Evolutionary conservation across 2,113 vertebrate species (phyloP).

Genomic region (Tinamus guttatus): DNA sequence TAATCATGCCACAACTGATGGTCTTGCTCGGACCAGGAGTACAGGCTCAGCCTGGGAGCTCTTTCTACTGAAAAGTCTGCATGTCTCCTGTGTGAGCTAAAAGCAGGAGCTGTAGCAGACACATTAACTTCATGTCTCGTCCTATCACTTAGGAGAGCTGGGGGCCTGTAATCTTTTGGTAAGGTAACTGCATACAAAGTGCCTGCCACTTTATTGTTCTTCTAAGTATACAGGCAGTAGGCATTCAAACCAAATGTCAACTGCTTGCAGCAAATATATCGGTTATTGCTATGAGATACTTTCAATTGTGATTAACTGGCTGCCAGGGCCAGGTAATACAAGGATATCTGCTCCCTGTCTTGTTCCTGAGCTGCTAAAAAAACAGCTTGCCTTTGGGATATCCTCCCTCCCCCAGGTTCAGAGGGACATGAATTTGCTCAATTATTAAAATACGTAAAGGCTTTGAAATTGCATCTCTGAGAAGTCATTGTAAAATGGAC

Average conservation of each 20-base stretch:
- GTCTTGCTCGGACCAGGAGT: not conserved
- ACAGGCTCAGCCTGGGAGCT: not conserved
- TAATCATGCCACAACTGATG: not conserved
- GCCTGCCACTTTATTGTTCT: not conserved
- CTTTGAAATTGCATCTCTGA: not conserved
- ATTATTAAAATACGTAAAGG: slow-evolving; percentile 24
- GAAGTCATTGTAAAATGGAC: not conserved
- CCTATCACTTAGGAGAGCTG: not conserved
- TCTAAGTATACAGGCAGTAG: not conserved
- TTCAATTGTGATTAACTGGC: not conserved
- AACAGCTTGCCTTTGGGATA: not conserved
- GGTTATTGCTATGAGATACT: slow-evolving; percentile 3
- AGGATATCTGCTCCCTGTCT: not conserved
- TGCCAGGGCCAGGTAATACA: not conserved
- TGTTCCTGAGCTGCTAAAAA: slow-evolving; percentile 1
- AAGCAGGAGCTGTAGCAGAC: not conserved
- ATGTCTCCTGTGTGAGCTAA: not conserved
- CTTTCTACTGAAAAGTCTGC: not conserved
- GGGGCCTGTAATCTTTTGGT: not conserved
- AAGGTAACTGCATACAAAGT: not conserved
- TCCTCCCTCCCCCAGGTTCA: not conserved
- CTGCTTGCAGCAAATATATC: not conserved
- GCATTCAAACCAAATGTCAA: not conserved
- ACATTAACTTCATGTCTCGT: not conserved
- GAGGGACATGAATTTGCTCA: not conserved